Base-by-base conservation (phyloP, 2,113 vertebrate genomes). In the Heptranchias perlo region DNA sequence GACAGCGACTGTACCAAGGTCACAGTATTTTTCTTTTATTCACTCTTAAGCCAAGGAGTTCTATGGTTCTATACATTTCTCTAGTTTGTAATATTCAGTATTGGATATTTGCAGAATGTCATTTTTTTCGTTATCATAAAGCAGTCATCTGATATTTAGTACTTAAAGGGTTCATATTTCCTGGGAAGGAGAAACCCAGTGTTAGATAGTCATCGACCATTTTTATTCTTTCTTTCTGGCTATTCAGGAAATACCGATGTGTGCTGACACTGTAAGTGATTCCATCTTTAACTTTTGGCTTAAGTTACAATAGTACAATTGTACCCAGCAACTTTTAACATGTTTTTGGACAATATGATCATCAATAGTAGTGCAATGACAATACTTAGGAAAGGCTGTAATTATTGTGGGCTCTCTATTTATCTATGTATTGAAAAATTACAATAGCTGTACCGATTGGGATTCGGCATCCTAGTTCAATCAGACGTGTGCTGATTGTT, bases 221-320 rank as follows among this genome's bases (percentile, higher is more conserved):
- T 65, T 69, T 95, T 67, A 49, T 52, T 95, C 39, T 69, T 73
- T 65, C 13, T 95, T 69, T 95, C 94, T 95, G 94, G 94, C 65
- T 67, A 95, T 95, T 95, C 94, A 95, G 94, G 94, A 95, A 69
- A 52, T 95, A 35, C 94, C 94, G 94, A 67, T 69, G 65, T 95
- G 65, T 95, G 64, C 65, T 47, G 39, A 95, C 47, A 69, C 65
- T 95, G 94, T 95, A 95, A 95, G 94, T 95, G 94, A 95, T 67
- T 49, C 62, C 94, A 95, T 95, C 65, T 95, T 95, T 95, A 69
- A 93, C 16, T 3, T 93, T 93, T 93, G 89, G 52, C 5, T 93
- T 93, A 64, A 49, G 73, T 95, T 95, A 49, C 64, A 31, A 21
- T 95, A 67, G 62, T 95, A 28, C 62, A 52, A 52, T 49, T 69